Evolutionary conservation across 2,888 invertebrate species (phyloP).

Genomic region (Dastarcus helophoroides): DNA sequence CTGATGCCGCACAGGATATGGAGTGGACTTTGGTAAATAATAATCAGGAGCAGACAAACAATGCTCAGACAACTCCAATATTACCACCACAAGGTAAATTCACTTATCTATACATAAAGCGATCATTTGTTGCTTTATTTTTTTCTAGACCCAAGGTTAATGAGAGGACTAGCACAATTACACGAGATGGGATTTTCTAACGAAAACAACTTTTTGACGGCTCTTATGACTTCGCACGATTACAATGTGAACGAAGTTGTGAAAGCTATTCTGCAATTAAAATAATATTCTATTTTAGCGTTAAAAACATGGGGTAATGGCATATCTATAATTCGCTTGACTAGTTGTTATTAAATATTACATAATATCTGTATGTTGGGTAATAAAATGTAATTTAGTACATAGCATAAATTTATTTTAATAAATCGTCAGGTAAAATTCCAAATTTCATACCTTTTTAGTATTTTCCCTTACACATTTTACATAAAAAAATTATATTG

Average conservation of each 20-base stretch:
- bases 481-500: too few species aligned
- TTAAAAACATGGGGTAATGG: too few species aligned
- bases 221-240: conserved; percentile 8
- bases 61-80: conserved; percentile 3
- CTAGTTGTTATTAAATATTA: too few species aligned
- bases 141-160: conserved; percentile 11
- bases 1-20: conserved; percentile 7
- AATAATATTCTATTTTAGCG: too few species aligned
- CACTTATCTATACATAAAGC: background rate
- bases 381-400: too few species aligned
- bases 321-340: too few species aligned
- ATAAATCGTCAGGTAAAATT: too few species aligned
- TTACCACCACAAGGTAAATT: conserved; percentile 7
- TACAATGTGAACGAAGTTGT: conserved; percentile 10
- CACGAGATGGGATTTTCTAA: conserved; percentile 14
- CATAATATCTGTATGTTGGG: too few species aligned
- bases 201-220: conserved; percentile 11
- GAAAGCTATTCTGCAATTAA: conserved; percentile 10
- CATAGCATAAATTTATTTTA: too few species aligned
- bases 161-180: conserved; percentile 11
- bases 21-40: conserved; percentile 9
- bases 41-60: conserved; percentile 5
- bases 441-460: too few species aligned
- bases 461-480: too few species aligned
- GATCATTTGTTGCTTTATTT: background rate